phyloP scores from a whole-genome alignment of 2,888 invertebrate species.

The Molorchus minor region DNA sequence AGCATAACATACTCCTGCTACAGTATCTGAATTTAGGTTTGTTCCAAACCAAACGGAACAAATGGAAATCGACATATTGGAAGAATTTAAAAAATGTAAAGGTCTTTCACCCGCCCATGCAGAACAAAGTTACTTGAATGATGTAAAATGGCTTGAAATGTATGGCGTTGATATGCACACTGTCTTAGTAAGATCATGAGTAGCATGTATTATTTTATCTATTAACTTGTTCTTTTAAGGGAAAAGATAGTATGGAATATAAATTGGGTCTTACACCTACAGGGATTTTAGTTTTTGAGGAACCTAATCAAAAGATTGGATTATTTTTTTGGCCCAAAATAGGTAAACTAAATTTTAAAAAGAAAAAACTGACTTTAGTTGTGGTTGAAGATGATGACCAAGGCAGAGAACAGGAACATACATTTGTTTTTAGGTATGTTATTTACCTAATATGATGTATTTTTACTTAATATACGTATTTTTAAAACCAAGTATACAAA shows the following conservation, averaged over 20 bases:
- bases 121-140: constrained; percentile 93
- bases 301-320: constrained; percentile 90
- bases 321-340: constrained; percentile 99
- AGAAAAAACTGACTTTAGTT: constrained; percentile 94
- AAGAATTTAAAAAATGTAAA: constrained; percentile 87
- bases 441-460: too few relatives aligned
- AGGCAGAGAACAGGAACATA: constrained; percentile 96
- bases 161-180: constrained; percentile 99
- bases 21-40: constrained; percentile 98
- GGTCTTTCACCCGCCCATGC: constrained; percentile 95
- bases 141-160: constrained; percentile 95
- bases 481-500: too few relatives aligned
- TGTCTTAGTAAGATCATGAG: constrained; percentile 71
- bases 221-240: constrained; percentile 64
- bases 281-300: constrained; percentile 98
- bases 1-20: constrained; percentile 91
- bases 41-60: constrained; percentile 96
- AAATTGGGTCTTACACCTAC: constrained; percentile 96
- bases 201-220: not conserved
- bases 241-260: constrained; percentile 97
- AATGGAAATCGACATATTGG: constrained; percentile 92
- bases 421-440: constrained; percentile 90
- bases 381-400: constrained; percentile 99
- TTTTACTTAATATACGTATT: too few relatives aligned
- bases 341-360: constrained; percentile 96